Percentiles rank a stretch among this genome's conserved stretches.
phyloP scores from a whole-genome alignment of 2,888 invertebrate species.

The Eristalis intricaria region DNA sequence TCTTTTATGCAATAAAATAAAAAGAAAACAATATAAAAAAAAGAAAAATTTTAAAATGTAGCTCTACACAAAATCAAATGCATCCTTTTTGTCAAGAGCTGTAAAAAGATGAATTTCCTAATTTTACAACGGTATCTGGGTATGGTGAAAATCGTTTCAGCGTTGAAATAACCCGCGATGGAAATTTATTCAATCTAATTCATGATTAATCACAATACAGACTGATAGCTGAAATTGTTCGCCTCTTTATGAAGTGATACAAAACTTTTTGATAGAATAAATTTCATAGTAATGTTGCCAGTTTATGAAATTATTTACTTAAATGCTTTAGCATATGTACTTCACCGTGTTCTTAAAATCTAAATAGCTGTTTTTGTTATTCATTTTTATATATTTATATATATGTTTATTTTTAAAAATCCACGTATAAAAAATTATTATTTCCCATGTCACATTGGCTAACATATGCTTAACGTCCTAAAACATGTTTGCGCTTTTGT shows the following conservation, averaged over 20 bases:
- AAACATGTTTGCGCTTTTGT: conserved; percentile 41
- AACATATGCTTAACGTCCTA: conserved; percentile 41
- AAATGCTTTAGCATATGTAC: neutral
- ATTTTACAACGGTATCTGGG: too few species aligned
- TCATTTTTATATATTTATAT: conserved; percentile 17
- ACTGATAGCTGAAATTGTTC: too few species aligned
- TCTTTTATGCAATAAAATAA: neutral
- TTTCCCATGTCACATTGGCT: conserved; percentile 44
- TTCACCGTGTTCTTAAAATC: neutral
- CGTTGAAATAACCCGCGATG: too few species aligned
- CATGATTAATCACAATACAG: too few species aligned
- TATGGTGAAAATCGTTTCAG: too few species aligned
- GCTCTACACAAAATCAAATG: too few species aligned
- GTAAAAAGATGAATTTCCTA: too few species aligned
- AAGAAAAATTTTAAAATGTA: neutral
- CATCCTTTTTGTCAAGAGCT: too few species aligned
- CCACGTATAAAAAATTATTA: conserved; percentile 65
- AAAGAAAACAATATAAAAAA: neutral
- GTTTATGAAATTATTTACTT: neutral
- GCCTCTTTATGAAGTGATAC: too few species aligned
- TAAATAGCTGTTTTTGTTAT: conserved; percentile 33
- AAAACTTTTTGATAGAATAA: neutral
- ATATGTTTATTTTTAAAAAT: conserved; percentile 36
- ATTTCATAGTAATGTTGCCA: neutral
- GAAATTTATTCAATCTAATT: too few species aligned